These are phyloP conservation scores for Stictonetta naevosa DNA, from an alignment of 2,113 vertebrate genomes.

Conservation along the genomic window DNA sequence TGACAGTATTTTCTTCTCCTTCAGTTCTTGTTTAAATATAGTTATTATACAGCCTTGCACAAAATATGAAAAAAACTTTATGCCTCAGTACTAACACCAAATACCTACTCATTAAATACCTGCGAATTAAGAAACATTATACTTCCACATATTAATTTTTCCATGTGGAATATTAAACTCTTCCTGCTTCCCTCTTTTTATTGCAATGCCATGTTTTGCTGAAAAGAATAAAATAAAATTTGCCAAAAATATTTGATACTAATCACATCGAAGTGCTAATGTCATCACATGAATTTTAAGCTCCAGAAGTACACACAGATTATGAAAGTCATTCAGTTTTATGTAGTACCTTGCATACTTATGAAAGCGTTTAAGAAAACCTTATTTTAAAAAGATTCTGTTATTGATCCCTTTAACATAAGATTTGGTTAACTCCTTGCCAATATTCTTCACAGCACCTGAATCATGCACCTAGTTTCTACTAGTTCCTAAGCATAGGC, in stretches of 20 bases:
- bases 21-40: not conserved
- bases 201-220: not conserved
- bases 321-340: not conserved
- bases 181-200: not conserved
- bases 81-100: not conserved
- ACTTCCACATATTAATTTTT: not conserved
- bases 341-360: not conserved
- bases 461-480: not conserved
- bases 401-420: not conserved
- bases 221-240: not conserved
- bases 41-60: not conserved
- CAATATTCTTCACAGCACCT: not conserved
- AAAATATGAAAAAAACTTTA: not conserved
- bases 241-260: too few species aligned
- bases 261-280: not conserved
- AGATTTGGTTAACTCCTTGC: not conserved
- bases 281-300: not conserved
- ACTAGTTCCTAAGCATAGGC: not conserved
- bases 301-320: rapidly evolving
- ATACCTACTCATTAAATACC: not conserved
- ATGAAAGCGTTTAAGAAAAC: not conserved
- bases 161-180: not conserved
- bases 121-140: not conserved
- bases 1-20: not conserved
- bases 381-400: not conserved